Evolutionary conservation across 2,888 invertebrate species (phyloP), one percentile per base, ranked within the genome.

Genomic region (Caenorhabditis angaria): DNA sequence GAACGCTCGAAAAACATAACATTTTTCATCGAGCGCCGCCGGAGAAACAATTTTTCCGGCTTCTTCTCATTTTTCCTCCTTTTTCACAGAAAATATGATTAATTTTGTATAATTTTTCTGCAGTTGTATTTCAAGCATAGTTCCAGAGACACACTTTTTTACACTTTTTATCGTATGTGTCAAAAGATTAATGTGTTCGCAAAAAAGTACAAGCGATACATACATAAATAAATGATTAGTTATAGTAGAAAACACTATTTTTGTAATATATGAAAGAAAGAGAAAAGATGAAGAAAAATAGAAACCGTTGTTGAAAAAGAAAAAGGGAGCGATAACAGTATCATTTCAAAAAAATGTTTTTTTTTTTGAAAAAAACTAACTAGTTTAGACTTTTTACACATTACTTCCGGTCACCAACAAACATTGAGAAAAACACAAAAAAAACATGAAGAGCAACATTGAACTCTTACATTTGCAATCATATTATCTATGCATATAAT

Each of bases 401-500:
- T n/a, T n/a, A n/a, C n/a, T n/a, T n/a, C n/a, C n/a, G n/a, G n/a
- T 41, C 14, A 3, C 41, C 41, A 41, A 41, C 5, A 41, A 41
- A 41, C 18, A 8, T 5, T 32, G 32, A 8, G 32, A n/a, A n/a
- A n/a, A n/a, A n/a, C n/a, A n/a, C n/a, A n/a, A n/a, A n/a, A n/a
- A n/a, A n/a, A n/a, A n/a, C n/a, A n/a, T n/a, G n/a, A n/a, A n/a
- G n/a, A n/a, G n/a, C n/a, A n/a, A n/a, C n/a, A 10, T 41, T 29
- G 58, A 54, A 50, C 35, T 35, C 24, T 53, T 53, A 32, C 51
- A 70, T 59, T 66, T 63, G 65, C 70, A 66, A 71, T 71, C 71
- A 71, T 71, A 71, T 71, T 63, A 66, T 71, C 71, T 71, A 71
- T 71, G 71, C 71, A 71, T 71, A 71, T 71, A 71, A 71, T 71